phyloP scores from a whole-genome alignment of 2,888 invertebrate genomes.

The Caenorhabditis virilis region DNA sequence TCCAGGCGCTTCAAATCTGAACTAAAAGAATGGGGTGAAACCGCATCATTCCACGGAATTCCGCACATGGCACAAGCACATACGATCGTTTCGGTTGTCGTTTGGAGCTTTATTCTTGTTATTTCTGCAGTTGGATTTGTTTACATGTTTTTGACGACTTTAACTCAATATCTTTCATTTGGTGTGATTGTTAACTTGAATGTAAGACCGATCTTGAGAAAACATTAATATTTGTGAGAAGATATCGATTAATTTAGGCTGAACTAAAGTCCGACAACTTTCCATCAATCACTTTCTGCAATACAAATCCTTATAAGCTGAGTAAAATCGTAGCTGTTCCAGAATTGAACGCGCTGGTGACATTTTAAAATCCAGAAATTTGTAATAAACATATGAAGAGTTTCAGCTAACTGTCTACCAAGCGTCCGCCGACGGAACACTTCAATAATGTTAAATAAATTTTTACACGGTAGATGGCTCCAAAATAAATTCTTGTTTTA shows the following conservation, averaged over 20 bases:
- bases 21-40: slow-evolving; percentile 53
- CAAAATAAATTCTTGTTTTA: too few species aligned
- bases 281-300: slow-evolving; percentile 59
- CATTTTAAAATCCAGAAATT: too few species aligned
- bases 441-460: slow-evolving; percentile 3
- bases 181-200: slow-evolving; percentile 52
- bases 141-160: slow-evolving; percentile 50
- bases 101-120: slow-evolving; percentile 51
- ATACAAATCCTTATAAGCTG: slow-evolving; percentile 58
- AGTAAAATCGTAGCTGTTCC: slow-evolving; percentile 44
- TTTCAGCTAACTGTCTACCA: slow-evolving; percentile 36
- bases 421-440: slow-evolving; percentile 24
- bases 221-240: background rate
- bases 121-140: slow-evolving; percentile 51
- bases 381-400: background rate
- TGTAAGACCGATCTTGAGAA: slow-evolving; percentile 8
- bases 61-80: slow-evolving; percentile 54
- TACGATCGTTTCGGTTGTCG: slow-evolving; percentile 38
- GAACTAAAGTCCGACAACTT: slow-evolving; percentile 46
- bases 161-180: slow-evolving; percentile 46
- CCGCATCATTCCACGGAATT: slow-evolving; percentile 52
- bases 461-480: too few species aligned
- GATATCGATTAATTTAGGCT: slow-evolving; percentile 20
- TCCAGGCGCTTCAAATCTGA: slow-evolving; percentile 50
- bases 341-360: slow-evolving; percentile 52